Evolutionary conservation across 1,140 invertebrate genomes (phyloP), one percentile per base, ranked within the genome.

Genomic region (Lasaia peninsularis): DNA sequence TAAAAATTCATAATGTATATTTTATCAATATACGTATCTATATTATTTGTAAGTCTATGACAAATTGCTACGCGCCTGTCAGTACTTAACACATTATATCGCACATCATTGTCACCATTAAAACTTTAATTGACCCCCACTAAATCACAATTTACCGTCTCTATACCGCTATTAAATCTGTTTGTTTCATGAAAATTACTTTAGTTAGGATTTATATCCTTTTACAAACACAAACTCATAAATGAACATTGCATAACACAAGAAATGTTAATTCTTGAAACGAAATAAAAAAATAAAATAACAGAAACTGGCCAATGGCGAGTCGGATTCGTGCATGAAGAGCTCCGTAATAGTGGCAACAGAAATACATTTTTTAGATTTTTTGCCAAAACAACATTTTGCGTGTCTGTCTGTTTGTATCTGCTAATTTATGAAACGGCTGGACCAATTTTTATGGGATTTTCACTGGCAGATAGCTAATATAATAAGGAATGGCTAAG

Each of bases 121-220:
- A 84, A 85, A 84, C 77, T 78, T 67, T 86, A 86, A 88, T 88
- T 86, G 82, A 88, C 78, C 80, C 56, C 55, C 63, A 79, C 71
- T 88, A 86, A 88, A 88, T 88, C 85, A 86, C 81, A 88, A 88
- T 88, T 86, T 80, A 80, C 73, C 67, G 62, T 71, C 69, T 80
- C 65, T 73, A 63, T 72, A 60, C 65, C 60, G 49, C 53, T 54
- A 62, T 71, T 78, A 68, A 71, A 55, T 71, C 72, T 76, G 67
- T 73, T 78, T 76, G 67, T 69, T 65, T 68, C 68, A 62, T 49
- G 50, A 65, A 61, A 62, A 35, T 35, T 56, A 57, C 32, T 53
- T 51, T 32, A 57, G 18, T 49, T 1, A 24, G 11, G 4, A 53
- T 52, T 35, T 35, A 35, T 52, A 9, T 24, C 16, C 24, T 14